A percentile compares a stretch with the other conserved stretches of the same genome.
phyloP scores from a whole-genome alignment of 2,113 vertebrate species.

The Polyodon spathula region DNA sequence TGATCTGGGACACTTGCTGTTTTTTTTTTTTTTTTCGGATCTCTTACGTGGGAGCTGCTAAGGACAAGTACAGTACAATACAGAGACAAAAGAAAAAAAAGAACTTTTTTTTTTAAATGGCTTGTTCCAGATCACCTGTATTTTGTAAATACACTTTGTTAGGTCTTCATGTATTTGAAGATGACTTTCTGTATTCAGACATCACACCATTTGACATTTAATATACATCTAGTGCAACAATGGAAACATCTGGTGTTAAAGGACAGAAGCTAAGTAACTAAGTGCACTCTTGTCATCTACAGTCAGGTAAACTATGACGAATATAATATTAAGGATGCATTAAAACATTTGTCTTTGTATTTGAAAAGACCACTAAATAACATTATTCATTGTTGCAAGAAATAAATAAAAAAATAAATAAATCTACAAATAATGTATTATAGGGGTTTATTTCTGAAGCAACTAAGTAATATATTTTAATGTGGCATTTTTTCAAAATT shows the following conservation, averaged over 20 bases:
- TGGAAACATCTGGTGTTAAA: slow-evolving; percentile 8
- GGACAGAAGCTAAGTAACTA: not conserved
- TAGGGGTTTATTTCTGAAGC: too few relatives aligned
- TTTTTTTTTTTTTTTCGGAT: not conserved
- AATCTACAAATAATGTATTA: too few relatives aligned
- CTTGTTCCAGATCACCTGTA: slow-evolving; percentile 9
- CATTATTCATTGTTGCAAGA: too few relatives aligned
- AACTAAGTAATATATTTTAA: too few relatives aligned
- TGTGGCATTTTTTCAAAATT: too few relatives aligned
- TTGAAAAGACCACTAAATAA: too few relatives aligned
- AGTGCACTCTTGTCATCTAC: not conserved
- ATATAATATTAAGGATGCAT: too few relatives aligned
- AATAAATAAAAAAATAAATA: too few relatives aligned
- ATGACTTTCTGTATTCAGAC: slow-evolving; percentile 4
- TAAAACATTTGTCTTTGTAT: too few relatives aligned
- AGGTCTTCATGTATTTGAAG: slow-evolving; percentile 7
- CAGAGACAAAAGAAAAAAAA: slow-evolving; percentile 7
- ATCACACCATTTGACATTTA: not conserved
- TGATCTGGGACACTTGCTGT: not conserved
- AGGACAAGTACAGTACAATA: slow-evolving; percentile 1
- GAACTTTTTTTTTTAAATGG: slow-evolving; percentile 19
- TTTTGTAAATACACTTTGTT: slow-evolving; percentile 9
- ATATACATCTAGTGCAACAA: not conserved
- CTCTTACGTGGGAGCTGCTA: not conserved
- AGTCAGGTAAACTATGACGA: not conserved